Conservation (phyloP, 1,140 invertebrate genomes). For the Pogonus chalceus region DNA sequence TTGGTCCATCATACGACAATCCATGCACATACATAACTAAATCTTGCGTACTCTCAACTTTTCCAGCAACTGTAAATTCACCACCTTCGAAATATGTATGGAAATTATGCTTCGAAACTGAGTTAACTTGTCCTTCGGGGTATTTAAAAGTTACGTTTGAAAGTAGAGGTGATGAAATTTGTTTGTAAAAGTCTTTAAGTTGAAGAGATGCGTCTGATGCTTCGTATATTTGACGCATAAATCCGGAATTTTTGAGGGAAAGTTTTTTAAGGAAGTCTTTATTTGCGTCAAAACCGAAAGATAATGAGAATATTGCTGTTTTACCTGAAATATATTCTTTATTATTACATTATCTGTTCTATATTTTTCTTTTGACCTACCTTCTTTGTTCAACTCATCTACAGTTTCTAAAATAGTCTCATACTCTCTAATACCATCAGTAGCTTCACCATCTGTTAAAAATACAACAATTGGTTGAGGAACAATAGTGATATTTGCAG, state of each 20-base stretch:
- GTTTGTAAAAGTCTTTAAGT: conserved; percentile 57
- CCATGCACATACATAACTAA: too few species aligned
- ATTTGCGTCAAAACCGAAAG: conserved; percentile 61
- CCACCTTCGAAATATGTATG: conserved; percentile 46
- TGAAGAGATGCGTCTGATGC: conserved; percentile 59
- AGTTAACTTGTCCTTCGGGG: conserved; percentile 42
- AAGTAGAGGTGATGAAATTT: conserved; percentile 58
- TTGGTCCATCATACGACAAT: too few species aligned
- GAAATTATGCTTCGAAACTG: conserved; percentile 40
- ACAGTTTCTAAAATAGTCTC: conserved; percentile 44
- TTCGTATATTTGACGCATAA: conserved; percentile 63
- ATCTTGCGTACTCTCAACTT: too few species aligned
- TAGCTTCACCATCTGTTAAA: conserved; percentile 64
- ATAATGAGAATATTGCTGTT: conserved; percentile 53
- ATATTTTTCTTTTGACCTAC: conserved; percentile 36
- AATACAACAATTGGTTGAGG: conserved; percentile 57
- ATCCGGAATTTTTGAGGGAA: conserved; percentile 53
- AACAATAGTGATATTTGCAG: conserved; percentile 15
- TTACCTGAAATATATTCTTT: too few species aligned
- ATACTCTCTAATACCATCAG: conserved; percentile 45
- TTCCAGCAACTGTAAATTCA: conserved; percentile 51
- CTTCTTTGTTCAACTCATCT: not conserved
- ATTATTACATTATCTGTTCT: too few species aligned
- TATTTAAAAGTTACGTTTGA: conserved; percentile 59
- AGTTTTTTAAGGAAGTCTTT: conserved; percentile 53